Base-by-base conservation (phyloP, 2,797 vertebrate genomes). In the Melanotaenia parkinsoni region DNA sequence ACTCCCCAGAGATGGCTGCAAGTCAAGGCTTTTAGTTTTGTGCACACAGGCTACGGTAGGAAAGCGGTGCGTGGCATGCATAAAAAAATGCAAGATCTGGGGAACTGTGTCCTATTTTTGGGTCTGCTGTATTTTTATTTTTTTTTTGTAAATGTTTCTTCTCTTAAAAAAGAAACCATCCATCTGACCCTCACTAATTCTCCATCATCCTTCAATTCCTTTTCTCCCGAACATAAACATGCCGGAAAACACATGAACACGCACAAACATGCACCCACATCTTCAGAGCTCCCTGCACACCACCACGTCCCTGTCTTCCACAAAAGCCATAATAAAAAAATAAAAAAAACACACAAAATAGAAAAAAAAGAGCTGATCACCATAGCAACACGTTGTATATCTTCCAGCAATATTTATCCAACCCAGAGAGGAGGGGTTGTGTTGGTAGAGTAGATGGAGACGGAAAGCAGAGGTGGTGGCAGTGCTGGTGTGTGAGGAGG, bases 361-460 rank as follows among this genome's bases (percentile, higher is more conserved):
- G 77, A 67, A 67, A 58, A 64, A 43, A 83, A 86, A 22, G 56
- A 91, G 87, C 85, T 82, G 82, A 93, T 95, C 93, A 91, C 94
- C 94, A 95, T 95, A 91, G 94, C 93, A 95, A 95, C 94, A 94
- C 90, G 84, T 92, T 94, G 91, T 92, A 92, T 93, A 91, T 94
- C 93, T 92, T 89, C 88, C 88, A 91, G 90, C 89, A 91, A 88
- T 88, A 92, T 92, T 93, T 92, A 91, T 91, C 88, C 85, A 88
- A 86, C 77, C 86, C 76, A 56, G 77, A 82, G 76, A 89, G 72
- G 80, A 77, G 87, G 85, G 80, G 80, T 71, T 78, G 82, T 70
- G 77, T 67, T 65, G 74, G 67, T 64, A 57, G 60, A 63, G 78
- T 74, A 70, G 77, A 80, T 71, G 72, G 28, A 67, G 70, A 76